Evolutionary conservation across 2,797 vertebrate genomes (phyloP), one percentile per base, ranked within the genome.

Genomic region (Gobionotothen gibberifrons): DNA sequence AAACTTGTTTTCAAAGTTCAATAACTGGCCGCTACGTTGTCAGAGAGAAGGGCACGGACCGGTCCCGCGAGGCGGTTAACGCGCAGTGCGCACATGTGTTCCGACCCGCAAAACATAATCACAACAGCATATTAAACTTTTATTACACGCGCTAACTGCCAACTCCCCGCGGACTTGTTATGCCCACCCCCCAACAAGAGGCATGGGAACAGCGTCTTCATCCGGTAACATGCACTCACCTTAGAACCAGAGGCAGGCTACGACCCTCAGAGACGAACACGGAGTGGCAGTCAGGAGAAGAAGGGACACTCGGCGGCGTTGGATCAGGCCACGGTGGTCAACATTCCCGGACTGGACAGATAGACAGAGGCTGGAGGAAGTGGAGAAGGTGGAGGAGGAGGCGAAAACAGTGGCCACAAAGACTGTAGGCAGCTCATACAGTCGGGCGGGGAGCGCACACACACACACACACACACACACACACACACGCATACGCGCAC

Each of bases 361-460:
- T 13, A 76, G 26, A 83, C 71, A 64, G 72, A 64, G 44, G 64
- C 62, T 39, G 60, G 56, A 10, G 59, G 57, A 55, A 10, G 52
- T 65, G 48, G 76, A 57, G 74, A 40, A 59, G 60, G 42, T 72
- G 42, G 69, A 78, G 71, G 71, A 70, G 72, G 77, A 74, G 81
- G 76, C 61, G 72, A 86, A 85, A 85, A 81, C 78, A 80, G 84
- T 81, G 80, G 82, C 84, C 40, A 82, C 77, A 69, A 72, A 87
- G 81, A 86, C 85, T 84, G 86, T 87, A 71, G 83, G 79, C 81
- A 79, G 89, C 80, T 92, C 91, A 84, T 88, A 81, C 85, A 71
- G 78, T 85, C 78, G 72, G 69, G 70, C 78, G 72, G 69, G 70
- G 64, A 89, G 81, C 74, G 88, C 70, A 22, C 51, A 59, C 72